Percentiles rank a stretch among this genome's conserved stretches.
These are phyloP conservation scores for Ophioninae sp. DNA, from an alignment of 2,888 invertebrate genomes.

Conservation along the genomic window DNA sequence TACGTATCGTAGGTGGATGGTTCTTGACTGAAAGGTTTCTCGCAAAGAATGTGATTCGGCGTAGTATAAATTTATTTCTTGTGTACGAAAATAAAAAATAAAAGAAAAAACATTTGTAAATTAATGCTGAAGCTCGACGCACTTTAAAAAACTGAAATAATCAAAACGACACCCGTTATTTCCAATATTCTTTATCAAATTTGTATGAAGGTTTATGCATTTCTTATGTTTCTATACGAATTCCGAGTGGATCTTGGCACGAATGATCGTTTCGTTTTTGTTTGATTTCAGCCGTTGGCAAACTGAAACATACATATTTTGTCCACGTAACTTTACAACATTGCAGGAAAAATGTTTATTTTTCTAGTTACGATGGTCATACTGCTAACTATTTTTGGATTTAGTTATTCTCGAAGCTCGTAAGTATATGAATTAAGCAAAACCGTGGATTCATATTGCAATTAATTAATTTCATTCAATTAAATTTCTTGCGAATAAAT, in stretches of 20 bases:
- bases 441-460: background rate
- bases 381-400: constrained; percentile 72
- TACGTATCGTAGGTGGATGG: constrained; percentile 51
- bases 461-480: background rate
- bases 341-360: constrained; percentile 67
- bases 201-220: background rate
- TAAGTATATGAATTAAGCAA: constrained; percentile 63
- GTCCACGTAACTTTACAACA: constrained; percentile 48
- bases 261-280: constrained; percentile 32
- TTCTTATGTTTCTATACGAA: constrained; percentile 24
- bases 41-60: constrained; percentile 51
- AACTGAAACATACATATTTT: constrained; percentile 41
- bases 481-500: background rate
- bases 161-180: constrained; percentile 57
- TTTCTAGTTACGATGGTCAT: constrained; percentile 67
- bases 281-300: constrained; percentile 51
- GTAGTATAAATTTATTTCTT: constrained; percentile 59
- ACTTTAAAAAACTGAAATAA: constrained; percentile 44
- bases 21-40: constrained; percentile 53
- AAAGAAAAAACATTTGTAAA: constrained; percentile 55
- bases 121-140: constrained; percentile 54
- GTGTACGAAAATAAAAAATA: constrained; percentile 43
- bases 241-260: constrained; percentile 31
- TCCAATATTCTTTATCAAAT: constrained; percentile 25
- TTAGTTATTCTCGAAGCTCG: constrained; percentile 65